Conservation (phyloP, 2,888 invertebrate genomes). For the Muschampia plurimacula region DNA sequence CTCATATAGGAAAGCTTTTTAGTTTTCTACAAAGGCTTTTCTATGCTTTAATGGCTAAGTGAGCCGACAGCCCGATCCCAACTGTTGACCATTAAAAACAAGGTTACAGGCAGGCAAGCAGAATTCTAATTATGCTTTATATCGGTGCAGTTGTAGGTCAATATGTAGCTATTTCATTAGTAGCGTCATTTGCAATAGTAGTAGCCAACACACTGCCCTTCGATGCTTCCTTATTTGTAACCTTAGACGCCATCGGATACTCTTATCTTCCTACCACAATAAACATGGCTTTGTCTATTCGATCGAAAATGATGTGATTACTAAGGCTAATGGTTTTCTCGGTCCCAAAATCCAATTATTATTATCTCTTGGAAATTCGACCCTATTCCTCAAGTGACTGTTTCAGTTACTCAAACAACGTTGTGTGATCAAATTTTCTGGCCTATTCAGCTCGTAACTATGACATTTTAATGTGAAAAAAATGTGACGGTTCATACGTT, state of each 20-base stretch:
- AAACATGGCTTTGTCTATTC: slow-evolving; percentile 12
- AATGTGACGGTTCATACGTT: too few species aligned
- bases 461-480: neutral
- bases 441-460: neutral
- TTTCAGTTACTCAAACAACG: slow-evolving; percentile 19
- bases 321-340: slow-evolving; percentile 23
- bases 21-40: too few species aligned
- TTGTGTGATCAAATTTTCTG: neutral
- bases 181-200: slow-evolving; percentile 13
- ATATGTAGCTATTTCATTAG: neutral
- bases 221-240: slow-evolving; percentile 30
- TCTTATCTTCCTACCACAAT: slow-evolving; percentile 11
- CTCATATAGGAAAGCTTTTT: too few species aligned
- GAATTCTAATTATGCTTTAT: too few species aligned
- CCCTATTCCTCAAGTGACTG: slow-evolving; percentile 37
- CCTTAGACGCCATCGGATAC: slow-evolving; percentile 15
- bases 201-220: slow-evolving; percentile 2
- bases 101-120: too few species aligned
- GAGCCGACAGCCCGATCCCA: too few species aligned
- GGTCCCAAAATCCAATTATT: slow-evolving; percentile 49
- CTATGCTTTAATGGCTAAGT: too few species aligned
- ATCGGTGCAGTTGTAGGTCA: too few species aligned
- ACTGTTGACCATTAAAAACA: too few species aligned
- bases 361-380: slow-evolving; percentile 47
- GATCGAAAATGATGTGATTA: slow-evolving; percentile 21